Base-by-base conservation (phyloP, 2,113 vertebrate genomes). In the Sander vitreus region DNA sequence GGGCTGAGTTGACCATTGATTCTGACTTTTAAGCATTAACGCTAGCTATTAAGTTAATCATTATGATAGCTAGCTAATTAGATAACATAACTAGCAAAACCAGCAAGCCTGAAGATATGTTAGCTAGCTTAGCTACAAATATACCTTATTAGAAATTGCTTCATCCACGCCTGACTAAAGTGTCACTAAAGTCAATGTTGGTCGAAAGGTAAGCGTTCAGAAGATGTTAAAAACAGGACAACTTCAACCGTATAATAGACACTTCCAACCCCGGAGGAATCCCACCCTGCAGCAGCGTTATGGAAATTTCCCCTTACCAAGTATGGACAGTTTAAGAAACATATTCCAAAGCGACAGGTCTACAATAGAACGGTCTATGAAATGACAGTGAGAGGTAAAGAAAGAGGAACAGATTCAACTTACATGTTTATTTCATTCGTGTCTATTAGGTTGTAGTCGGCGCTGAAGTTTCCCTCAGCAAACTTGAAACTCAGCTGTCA, bases 401-500 rank as follows among this genome's bases (percentile, higher is more conserved):
- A 62, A 51, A 53, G 2, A 0, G 2, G 13, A 66, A 54, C 0
- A 21, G 2, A 18, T 45, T 3, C 8, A 48, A 91, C 90, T 90
- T 78, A 94, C 93, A 73, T 74, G 33, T 68, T 79, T n/a, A 6
- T 59, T 45, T 80, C 25, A 19, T 11, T 43, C 19, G 69, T 25
- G 65, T 71, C 59, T 21, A 4, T 18, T 64, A 76, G 81, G 85
- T 89, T 79, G 76, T 12, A 1, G 23, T 78, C 70, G 5, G 47
- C 6, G 73, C 57, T 66, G 27, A 83, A 84, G 81, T 86, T 81
- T 62, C 64, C 36, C 43, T 72, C 81, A 16, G 76, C 54, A 66
- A 92, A 92, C 85, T 89, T 78, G 63, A 27, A 43, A 39, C 87
- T 91, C 89, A 90, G 90, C 90, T 92, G 93, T 93, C 89, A 90